Conservation (phyloP, 2,113 vertebrate genomes). For the Malurus cyaneus region DNA sequence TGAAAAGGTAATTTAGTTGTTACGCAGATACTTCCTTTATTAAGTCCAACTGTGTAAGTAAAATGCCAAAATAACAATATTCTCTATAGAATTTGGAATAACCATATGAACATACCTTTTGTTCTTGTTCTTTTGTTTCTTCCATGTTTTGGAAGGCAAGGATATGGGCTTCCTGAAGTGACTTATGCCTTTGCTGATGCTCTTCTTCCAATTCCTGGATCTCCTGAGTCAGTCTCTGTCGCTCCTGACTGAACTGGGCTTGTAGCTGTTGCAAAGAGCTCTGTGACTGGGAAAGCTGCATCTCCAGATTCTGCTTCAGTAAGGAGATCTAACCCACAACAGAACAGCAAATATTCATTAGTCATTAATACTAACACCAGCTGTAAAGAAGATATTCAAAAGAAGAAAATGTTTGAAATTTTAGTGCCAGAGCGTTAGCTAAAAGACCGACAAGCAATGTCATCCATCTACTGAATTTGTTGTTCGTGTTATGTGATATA, state of each 20-base stretch:
- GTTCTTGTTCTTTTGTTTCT: constrained; percentile 87
- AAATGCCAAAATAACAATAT: neutral
- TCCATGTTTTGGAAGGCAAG: constrained; percentile 91
- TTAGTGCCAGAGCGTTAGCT: neutral
- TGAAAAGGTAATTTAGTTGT: neutral
- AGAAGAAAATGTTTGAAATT: neutral
- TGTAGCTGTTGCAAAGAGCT: constrained; percentile 95
- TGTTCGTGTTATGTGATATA: neutral
- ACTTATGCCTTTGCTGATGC: constrained; percentile 89
- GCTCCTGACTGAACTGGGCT: constrained; percentile 93
- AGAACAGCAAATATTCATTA: constrained; percentile 37
- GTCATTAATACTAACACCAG: neutral
- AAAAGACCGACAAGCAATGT: constrained; percentile 12
- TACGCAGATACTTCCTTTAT: neutral
- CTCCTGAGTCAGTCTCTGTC: constrained; percentile 92
- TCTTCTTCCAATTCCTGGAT: constrained; percentile 93
- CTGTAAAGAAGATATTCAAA: neutral
- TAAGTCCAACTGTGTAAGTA: neutral
- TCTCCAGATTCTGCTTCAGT: constrained; percentile 96
- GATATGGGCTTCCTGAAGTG: constrained; percentile 90
- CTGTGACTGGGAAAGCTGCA: constrained; percentile 97
- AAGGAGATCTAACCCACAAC: constrained; percentile 86
- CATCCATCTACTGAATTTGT: neutral
- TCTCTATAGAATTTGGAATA: neutral
- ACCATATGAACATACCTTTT: constrained; percentile 78